phyloP scores from a whole-genome alignment of 2,113 vertebrate species.

The Triplophysa siluroides region DNA sequence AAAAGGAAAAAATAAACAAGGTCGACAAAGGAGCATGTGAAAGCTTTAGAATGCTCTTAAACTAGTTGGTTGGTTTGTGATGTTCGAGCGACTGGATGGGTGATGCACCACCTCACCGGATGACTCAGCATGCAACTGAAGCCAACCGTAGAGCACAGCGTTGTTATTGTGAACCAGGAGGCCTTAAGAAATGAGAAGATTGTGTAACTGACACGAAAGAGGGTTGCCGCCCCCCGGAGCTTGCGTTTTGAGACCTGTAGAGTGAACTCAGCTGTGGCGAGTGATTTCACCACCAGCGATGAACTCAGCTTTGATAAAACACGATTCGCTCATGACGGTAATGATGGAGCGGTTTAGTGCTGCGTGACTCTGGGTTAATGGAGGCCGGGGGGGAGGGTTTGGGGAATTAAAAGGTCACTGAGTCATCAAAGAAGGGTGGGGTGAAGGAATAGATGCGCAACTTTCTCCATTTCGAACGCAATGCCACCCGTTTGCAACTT shows the following conservation, averaged over 20 bases:
- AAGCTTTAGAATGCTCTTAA: neutral
- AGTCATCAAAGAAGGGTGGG: neutral
- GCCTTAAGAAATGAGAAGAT: slow-evolving; percentile 6
- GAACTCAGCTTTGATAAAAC: neutral
- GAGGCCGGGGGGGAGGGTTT: neutral
- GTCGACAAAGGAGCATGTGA: neutral
- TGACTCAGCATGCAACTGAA: slow-evolving; percentile 32
- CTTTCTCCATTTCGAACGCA: slow-evolving; percentile 1
- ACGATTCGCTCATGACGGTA: neutral
- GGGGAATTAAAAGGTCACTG: slow-evolving; percentile 1
- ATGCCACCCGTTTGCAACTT: slow-evolving; percentile 4
- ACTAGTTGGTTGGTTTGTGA: neutral
- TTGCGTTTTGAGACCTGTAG: slow-evolving; percentile 3
- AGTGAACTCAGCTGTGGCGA: neutral
- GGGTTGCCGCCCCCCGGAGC: neutral
- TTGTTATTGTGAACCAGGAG: slow-evolving; percentile 15
- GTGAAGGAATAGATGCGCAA: neutral
- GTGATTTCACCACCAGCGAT: neutral
- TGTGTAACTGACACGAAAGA: neutral
- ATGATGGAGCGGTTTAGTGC: neutral
- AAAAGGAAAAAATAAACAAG: neutral
- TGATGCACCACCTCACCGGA: slow-evolving; percentile 6
- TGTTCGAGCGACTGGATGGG: slow-evolving; percentile 13
- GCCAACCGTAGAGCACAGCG: slow-evolving; percentile 18
- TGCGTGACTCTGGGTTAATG: neutral